A percentile compares a stretch with the other conserved stretches of the same genome.
These are phyloP conservation scores for Rhineura floridana DNA, from an alignment of 2,113 vertebrate genomes.

Conservation along the genomic window DNA sequence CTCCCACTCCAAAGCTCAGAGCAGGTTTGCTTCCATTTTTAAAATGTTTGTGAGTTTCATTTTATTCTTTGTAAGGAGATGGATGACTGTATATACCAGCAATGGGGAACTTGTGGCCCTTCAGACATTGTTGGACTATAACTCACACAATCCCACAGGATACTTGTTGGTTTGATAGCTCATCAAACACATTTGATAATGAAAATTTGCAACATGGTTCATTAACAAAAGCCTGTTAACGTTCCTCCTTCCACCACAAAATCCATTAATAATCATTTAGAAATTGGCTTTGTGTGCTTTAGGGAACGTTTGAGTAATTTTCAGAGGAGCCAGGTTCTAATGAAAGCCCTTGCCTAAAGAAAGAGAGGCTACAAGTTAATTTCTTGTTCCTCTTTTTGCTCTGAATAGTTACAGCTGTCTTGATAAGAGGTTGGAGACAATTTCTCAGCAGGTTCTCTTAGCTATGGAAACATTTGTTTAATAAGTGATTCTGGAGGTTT, in stretches of 20 bases:
- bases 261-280: slow-evolving; percentile 24
- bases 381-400: slow-evolving; percentile 21
- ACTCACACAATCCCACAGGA: too few species aligned
- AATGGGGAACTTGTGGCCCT: too few species aligned
- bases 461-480: slow-evolving; percentile 9
- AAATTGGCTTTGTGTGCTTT: background rate
- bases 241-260: background rate
- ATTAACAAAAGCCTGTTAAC: slow-evolving; percentile 20
- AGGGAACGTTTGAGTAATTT: slow-evolving; percentile 7
- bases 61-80: too few species aligned
- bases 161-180: too few species aligned
- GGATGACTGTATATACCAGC: too few species aligned
- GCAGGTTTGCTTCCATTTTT: too few species aligned
- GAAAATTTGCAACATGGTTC: background rate
- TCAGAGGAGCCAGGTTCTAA: slow-evolving; percentile 12
- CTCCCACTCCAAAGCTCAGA: too few species aligned
- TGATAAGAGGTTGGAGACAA: slow-evolving; percentile 9
- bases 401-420: slow-evolving; percentile 14
- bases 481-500: background rate
- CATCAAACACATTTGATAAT: background rate
- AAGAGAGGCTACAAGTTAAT: slow-evolving; percentile 12
- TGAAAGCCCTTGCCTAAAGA: slow-evolving; percentile 25
- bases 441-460: slow-evolving; percentile 33
- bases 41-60: too few species aligned
- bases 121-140: too few species aligned